Base-by-base conservation (phyloP, 2,797 vertebrate genomes). In the Cuculus canorus region DNA sequence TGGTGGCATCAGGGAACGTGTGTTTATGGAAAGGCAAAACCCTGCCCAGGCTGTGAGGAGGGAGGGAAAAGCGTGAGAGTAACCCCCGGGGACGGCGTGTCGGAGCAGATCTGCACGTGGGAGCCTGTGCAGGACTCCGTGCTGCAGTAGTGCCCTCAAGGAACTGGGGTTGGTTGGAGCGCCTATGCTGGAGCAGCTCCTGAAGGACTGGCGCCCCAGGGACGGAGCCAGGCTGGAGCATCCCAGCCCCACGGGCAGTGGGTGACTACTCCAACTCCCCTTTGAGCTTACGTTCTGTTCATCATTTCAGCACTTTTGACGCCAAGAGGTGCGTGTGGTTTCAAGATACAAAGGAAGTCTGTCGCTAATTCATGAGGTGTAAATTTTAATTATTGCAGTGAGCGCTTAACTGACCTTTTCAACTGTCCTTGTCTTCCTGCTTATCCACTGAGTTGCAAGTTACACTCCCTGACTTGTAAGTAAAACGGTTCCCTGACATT, bases 311-410 rank as follows among this genome's bases (percentile, higher is more conserved):
- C 35, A 6, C 13, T 7, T 0, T 11, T 59, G 47, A n/a, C 4
- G 17, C 25, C n/a, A 30, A 52, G 23, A 64, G 2, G 30, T n/a
- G 10, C 0, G 0, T 13, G 5, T 48, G 0, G 0, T 37, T 85
- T 68, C 60, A 17, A 37, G 64, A 43, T 27, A 19, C 0, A 53
- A 65, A 33, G 37, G 27, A 61, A 52, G 60, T 66, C 59, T 11
- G 22, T 87, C 35, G 0, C 13, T 78, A 77, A 94, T 85, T 77
- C 80, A 71, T 60, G 66, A 86, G 59, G 61, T 69, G 15, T 14
- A 88, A 30, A 30, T 77, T 78, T 86, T 88, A 95, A 83, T 95
- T 90, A 90, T 59, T 92, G 53, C 69, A 72, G 32, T 32, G 28
- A 72, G 24, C 59, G 77, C 60, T 83, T 84, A 48, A 35, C 56